These are phyloP conservation scores for Opisthocomus hoazin DNA, from an alignment of 2,113 vertebrate genomes.

Conservation along the genomic window DNA sequence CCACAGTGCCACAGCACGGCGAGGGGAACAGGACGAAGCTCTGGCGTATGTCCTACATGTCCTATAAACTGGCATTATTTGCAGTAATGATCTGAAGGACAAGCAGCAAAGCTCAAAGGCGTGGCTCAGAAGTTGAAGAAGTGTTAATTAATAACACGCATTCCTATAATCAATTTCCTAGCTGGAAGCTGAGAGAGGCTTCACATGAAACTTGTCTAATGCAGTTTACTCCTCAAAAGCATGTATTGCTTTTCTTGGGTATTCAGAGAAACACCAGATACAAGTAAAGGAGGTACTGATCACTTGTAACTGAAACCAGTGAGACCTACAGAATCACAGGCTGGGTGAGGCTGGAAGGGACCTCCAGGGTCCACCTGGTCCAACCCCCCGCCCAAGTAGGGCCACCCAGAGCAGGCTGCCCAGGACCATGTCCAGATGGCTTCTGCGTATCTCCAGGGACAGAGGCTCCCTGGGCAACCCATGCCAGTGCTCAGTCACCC, in stretches of 20 bases:
- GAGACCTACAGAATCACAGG: neutral
- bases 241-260: neutral
- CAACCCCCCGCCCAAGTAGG: neutral
- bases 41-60: neutral
- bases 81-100: neutral
- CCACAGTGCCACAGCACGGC: neutral
- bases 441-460: no score
- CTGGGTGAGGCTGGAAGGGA: neutral
- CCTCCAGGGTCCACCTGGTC: neutral
- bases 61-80: no score
- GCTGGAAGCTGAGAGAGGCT: neutral
- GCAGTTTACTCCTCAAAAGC: neutral
- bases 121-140: neutral
- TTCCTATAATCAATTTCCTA: neutral
- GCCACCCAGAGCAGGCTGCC: no score
- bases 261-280: neutral
- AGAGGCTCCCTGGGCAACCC: rapidly evolving
- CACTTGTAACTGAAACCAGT: neutral
- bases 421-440: rapidly evolving
- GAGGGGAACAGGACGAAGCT: no score
- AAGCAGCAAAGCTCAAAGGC: neutral
- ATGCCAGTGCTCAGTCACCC: neutral
- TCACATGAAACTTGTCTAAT: neutral
- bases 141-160: neutral
- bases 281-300: rapidly evolving